Base-by-base conservation (phyloP, 2,888 invertebrate species). In the Eremobia ochroleuca region DNA sequence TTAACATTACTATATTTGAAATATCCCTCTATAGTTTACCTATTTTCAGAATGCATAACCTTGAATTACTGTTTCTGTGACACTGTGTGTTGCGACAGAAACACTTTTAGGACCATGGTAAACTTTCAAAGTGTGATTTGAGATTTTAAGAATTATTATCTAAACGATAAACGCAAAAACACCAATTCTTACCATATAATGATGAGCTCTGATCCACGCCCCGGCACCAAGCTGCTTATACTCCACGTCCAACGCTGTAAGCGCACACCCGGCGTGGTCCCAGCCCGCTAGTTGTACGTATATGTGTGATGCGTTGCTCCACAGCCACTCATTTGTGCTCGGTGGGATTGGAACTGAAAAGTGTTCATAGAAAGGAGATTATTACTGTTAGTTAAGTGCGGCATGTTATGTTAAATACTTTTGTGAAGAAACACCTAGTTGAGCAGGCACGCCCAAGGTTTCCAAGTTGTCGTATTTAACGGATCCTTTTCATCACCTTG, bases 201-300 rank as follows among this genome's bases (percentile, higher is more conserved):
- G 93, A 75, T 93, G 94, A 43, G 93, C 95, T 43, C 94, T 85
- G 0, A 91, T 87, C 96, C 97, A 97, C 0, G 93, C 88, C 68
- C 95, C 91, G 2, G 94, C 90, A 1, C 96, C 97, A 13, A 97
- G 92, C 46, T 95, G 95, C n/a, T 97, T 96, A 91, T 98, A 97
- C 91, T 98, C 98, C 66, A 99, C 97, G n/a, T 98, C 98, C 94
- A 98, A 98, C 86, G 98, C 97, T 76, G 97, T 97, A 88, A 99
- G 97, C 21, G 98, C 97, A 93, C 99, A 99, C 43, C 98, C 99
- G 9, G 98, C 98, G 90, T 98, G 98, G 78, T 98, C 98, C 99
- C 99, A 99, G 25, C 98, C 98, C 40, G 98, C 97, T 73, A 99
- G 96, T 93, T 98, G 98, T 58, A 99, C 96, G 90, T 98, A 97